Base-by-base conservation (phyloP, 2,797 vertebrate species). In the Acestrorhynchus altus region DNA sequence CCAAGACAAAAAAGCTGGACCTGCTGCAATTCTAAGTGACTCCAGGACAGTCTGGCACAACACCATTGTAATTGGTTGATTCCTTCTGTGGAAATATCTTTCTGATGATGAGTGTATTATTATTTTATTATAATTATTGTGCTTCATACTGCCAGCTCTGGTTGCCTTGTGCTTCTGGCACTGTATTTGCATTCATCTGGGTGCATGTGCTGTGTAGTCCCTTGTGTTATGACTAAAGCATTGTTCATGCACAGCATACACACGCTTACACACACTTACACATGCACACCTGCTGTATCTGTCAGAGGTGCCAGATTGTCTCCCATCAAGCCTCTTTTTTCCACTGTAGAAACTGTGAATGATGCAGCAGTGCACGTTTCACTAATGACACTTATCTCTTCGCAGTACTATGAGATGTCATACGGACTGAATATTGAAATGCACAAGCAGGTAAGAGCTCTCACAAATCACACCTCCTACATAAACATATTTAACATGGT, bases 361-460 rank as follows among this genome's bases (percentile, higher is more conserved):
- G 44, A 39, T 52, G n/a, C 28, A 31, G 8, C 22, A 15, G 15
- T 26, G 7, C 42, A 12, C 65, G 49, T 35, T 52, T 54, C 60
- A 57, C 35, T 72, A 18, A 67, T 26, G 22, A 39, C 9, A 1
- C 49, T 44, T 56, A 40, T 80, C 57, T 63, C 56, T 84, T 56
- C 85, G 0, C 87, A 98, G 97, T 99, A 99, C 87, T 99, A 99
- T 1, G 96, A 98, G 94, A 99, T 98, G 97, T 99, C 97, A 67
- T 99, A 98, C 0, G 97, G 97, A 78, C 91, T 99, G 86, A 99
- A 99, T 81, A 99, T 99, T 69, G 97, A 98, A 93, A 99, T 99
- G 97, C 97, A 98, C 93, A 99, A 98, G 90, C 97, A 98, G 96
- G 97, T 98, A 86, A 77, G 94, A 85, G 15, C n/a, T 39, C 24